Evolutionary conservation across 2,113 vertebrate genomes (phyloP).

Genomic region (Montifringilla adamsi): DNA sequence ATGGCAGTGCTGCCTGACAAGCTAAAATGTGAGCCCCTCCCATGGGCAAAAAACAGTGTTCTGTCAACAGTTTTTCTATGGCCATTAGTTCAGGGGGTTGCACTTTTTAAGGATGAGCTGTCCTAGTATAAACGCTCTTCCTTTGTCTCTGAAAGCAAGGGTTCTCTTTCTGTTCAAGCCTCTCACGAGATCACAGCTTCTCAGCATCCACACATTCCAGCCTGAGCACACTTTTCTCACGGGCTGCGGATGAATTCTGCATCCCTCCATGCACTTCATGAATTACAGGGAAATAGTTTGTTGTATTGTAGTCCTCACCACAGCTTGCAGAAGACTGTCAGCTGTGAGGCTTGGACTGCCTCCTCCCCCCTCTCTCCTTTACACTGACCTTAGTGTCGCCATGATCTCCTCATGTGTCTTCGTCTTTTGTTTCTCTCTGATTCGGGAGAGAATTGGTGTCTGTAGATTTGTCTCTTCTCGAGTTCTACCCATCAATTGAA

Average conservation of each 20-base stretch:
- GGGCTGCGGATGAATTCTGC: not conserved
- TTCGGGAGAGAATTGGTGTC: not conserved
- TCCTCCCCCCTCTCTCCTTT: not conserved
- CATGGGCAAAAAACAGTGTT: not conserved
- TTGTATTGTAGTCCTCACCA: not conserved
- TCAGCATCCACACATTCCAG: not conserved
- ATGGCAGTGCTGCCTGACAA: rapidly evolving
- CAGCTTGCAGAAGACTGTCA: not conserved
- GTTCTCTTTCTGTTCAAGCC: not conserved
- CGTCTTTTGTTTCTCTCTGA: not conserved
- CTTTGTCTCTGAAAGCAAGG: not conserved
- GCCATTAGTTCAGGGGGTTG: not conserved
- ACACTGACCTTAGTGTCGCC: not conserved
- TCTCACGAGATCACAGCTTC: not conserved
- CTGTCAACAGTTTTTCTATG: not conserved
- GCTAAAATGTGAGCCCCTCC: not conserved
- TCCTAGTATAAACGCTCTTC: not conserved
- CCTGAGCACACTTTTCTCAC: no score
- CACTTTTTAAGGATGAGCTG: not conserved
- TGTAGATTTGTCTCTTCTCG: not conserved
- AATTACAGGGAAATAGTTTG: not conserved
- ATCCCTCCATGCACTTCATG: not conserved
- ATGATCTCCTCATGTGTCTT: not conserved
- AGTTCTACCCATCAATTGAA: not conserved
- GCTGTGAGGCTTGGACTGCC: not conserved